Conservation (phyloP, 2,797 vertebrate genomes). For the Amblyraja radiata region DNA sequence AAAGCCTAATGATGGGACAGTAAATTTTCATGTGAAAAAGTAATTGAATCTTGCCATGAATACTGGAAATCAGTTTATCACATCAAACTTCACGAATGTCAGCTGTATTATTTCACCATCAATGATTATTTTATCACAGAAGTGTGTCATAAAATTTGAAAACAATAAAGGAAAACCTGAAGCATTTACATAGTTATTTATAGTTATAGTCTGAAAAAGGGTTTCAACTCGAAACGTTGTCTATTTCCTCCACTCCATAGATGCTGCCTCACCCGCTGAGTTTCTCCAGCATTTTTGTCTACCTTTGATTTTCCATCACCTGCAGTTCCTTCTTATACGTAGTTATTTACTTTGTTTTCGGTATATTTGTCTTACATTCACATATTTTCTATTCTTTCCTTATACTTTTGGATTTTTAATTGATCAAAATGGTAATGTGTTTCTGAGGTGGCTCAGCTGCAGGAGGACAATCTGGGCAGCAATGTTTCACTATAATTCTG, state of each 20-base stretch:
- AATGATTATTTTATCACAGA: not conserved
- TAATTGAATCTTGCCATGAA: not conserved
- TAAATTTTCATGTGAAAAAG: not conserved
- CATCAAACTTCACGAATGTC: conserved; percentile 9
- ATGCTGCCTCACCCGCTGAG: no score
- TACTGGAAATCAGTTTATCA: not conserved
- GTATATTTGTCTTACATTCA: not conserved
- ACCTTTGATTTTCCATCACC: no score
- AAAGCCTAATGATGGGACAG: conserved; percentile 39
- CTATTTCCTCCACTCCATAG: no score
- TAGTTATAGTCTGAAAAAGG: no score
- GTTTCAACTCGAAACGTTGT: no score
- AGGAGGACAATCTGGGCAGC: not conserved
- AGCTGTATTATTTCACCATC: not conserved
- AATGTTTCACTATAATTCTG: not conserved
- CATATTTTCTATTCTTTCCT: not conserved
- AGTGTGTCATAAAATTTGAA: not conserved
- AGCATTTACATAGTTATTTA: not conserved
- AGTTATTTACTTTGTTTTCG: not conserved
- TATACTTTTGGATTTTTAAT: conserved; percentile 4
- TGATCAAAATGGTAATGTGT: not conserved
- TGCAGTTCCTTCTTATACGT: not conserved
- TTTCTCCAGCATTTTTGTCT: no score
- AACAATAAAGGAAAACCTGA: not conserved
- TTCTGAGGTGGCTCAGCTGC: not conserved